Evolutionary conservation across 2,113 vertebrate species (phyloP).

Genomic region (Crypturellus undulatus): DNA sequence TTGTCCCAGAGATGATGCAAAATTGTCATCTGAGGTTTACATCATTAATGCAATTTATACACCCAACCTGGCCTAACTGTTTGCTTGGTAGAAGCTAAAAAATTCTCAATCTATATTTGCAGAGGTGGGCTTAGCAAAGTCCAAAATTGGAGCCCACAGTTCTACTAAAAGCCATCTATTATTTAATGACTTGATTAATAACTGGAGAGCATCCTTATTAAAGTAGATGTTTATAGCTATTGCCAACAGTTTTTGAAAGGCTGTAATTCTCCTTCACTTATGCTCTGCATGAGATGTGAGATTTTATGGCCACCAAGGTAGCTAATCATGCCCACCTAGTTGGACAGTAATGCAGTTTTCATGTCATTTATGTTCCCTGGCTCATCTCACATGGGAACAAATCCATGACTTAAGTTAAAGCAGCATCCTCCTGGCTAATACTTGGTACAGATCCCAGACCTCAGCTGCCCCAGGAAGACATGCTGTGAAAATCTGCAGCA

Average conservation of each 20-base stretch:
- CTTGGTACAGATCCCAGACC: not conserved
- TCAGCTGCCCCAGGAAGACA: not conserved
- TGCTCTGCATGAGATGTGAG: not conserved
- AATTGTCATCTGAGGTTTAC: not conserved
- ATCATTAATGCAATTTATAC: not conserved
- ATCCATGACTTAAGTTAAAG: not conserved
- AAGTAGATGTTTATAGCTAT: not conserved
- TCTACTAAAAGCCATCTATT: not conserved
- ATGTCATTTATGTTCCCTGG: not conserved
- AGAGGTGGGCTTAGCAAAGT: not conserved
- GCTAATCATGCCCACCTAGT: not conserved
- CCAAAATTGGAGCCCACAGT: not conserved
- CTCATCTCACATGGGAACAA: not conserved
- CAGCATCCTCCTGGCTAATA: not conserved
- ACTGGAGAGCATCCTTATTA: not conserved
- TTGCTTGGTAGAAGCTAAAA: not conserved
- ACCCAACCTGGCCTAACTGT: not conserved
- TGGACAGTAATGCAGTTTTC: not conserved
- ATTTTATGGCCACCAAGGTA: not conserved
- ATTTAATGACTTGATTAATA: not conserved
- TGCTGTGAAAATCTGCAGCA: not conserved
- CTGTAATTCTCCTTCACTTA: not conserved
- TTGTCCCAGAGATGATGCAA: not conserved
- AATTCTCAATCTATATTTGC: not conserved
- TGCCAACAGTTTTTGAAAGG: not conserved